Base-by-base conservation (phyloP, 2,888 invertebrate genomes). In the Eulithis testata region DNA sequence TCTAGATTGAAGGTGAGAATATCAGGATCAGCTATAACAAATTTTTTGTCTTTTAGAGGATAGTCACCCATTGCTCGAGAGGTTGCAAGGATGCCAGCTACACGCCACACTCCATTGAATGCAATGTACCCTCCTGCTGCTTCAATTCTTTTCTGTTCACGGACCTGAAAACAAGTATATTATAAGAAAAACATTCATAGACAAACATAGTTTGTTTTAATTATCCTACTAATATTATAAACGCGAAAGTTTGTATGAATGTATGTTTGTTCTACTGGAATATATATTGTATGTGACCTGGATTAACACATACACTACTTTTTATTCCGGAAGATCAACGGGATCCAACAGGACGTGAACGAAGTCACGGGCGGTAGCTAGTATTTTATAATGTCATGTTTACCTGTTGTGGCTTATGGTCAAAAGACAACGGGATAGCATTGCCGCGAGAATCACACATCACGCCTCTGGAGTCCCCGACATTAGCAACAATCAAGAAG, bases 381-480 rank as follows among this genome's bases (percentile, higher is more conserved):
- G 21, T 31, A 31, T 31, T 31, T 31, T 31, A 6, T 31, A 31
- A 6, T 31, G 31, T 5, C 31, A 31, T 31, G 6, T 31, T 49
- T 93, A 98, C 97, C 94, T 98, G 97, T 83, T 98, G 97, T 47
- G 99, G 99, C 91, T 99, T 99, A 86, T 99, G 99, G 88, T 99
- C 99, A 87, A 97, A 98, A 1, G 99, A 98, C 7, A 99, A 91
- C 11, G 98, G 98, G 75, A 98, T 97, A 0, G 97, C 97, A 85
- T 97, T 97, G 45, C 98, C 98, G 80, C 96, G 95, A 55, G 95
- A 95, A 88, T 98, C 98, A 87, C 98, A 98, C 96, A 99, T 97
- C 0, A 99, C 98, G 37, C 98, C 99, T 72, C 99, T 94, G 0
- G 99, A 99, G 87, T 99, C 99, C 4, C 99, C 99, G 31, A 99